Conservation (phyloP, 2,113 vertebrate species). For the Archilochus colubris region DNA sequence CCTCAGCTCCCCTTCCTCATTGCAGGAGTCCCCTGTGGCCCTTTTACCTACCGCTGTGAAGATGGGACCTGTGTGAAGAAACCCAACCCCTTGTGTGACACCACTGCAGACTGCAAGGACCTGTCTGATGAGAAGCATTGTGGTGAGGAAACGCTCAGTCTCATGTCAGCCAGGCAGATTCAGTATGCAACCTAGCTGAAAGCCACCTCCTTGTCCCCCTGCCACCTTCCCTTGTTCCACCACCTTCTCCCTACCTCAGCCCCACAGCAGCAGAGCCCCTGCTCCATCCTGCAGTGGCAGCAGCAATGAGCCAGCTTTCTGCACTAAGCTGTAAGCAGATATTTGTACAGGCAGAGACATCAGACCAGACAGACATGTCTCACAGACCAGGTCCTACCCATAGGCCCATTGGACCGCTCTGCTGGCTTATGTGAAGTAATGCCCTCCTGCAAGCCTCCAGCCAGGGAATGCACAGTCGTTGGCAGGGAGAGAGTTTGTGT, state of each 20-base stretch:
- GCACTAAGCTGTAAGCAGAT: not conserved
- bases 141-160: constrained; percentile 75
- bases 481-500: not conserved
- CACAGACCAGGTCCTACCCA: not conserved
- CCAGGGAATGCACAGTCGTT: not conserved
- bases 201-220: accelerated
- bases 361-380: not conserved
- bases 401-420: not conserved
- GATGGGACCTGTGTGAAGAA: constrained; percentile 92
- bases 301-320: not conserved
- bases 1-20: not conserved
- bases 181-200: not conserved
- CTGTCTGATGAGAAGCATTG: constrained; percentile 87
- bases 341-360: not conserved
- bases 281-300: not conserved
- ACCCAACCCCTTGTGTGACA: constrained; percentile 89
- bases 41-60: constrained; percentile 87
- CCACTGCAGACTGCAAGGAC: constrained; percentile 84
- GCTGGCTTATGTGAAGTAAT: not conserved
- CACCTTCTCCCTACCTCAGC: not conserved
- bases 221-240: not conserved
- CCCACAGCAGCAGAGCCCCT: too few species aligned
- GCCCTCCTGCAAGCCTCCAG: not conserved
- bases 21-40: constrained; percentile 83
- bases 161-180: not conserved